Percentiles rank a stretch among this genome's conserved stretches.
Evolutionary conservation across 2,888 invertebrate genomes (phyloP).

Genomic region (Copidosoma aretas): DNA sequence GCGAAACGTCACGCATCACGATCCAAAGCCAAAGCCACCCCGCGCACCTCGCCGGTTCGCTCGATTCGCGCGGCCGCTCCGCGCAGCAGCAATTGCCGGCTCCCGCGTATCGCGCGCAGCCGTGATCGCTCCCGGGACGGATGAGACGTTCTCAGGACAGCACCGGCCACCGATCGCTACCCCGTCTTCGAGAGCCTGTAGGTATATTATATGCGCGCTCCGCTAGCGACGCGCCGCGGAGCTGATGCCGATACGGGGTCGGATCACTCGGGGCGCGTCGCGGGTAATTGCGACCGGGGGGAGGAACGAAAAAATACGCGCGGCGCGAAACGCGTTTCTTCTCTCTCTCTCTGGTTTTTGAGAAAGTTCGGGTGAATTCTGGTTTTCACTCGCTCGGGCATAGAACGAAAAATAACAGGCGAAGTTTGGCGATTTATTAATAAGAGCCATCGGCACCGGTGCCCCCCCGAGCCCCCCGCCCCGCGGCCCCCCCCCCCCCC

Average conservation of each 20-base stretch:
- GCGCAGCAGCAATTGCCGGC: background rate
- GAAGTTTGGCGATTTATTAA: slow-evolving; percentile 14
- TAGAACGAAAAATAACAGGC: background rate
- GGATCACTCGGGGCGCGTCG: background rate
- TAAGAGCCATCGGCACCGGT: slow-evolving; percentile 24
- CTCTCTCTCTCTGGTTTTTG: slow-evolving; percentile 14
- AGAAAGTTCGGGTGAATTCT: slow-evolving; percentile 13
- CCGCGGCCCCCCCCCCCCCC: slow-evolving; percentile 9
- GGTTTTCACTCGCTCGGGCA: slow-evolving; percentile 22
- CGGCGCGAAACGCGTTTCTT: background rate
- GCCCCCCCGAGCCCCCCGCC: slow-evolving; percentile 10
- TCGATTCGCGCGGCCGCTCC: no score
- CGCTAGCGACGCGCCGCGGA: no score
- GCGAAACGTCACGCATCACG: no score
- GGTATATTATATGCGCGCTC: no score
- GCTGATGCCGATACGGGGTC: slow-evolving; percentile 4
- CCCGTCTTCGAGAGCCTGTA: no score
- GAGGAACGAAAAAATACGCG: no score
- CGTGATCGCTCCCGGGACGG: background rate
- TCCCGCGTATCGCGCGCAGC: background rate
- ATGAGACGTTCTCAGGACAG: slow-evolving; percentile 27
- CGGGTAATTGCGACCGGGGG: no score
- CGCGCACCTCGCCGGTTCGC: no score
- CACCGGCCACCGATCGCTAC: slow-evolving; percentile 2
- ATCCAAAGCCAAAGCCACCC: no score